phyloP scores from a whole-genome alignment of 2,113 vertebrate genomes.

The Rhinopomastus cyanomelas region DNA sequence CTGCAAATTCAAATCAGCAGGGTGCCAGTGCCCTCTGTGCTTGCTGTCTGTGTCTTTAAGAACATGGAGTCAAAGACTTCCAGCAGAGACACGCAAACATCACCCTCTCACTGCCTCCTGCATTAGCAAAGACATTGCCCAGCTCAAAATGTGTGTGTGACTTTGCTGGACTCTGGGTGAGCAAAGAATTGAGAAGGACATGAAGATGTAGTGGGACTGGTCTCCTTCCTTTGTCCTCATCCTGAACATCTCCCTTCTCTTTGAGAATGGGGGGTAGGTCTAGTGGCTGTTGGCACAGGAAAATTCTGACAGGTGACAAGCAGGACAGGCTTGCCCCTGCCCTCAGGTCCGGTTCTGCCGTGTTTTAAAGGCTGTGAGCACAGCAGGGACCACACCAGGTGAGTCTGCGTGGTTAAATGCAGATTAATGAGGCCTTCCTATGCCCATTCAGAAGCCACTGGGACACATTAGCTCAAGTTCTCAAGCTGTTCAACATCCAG shows the following conservation, averaged over 20 bases:
- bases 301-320: not conserved
- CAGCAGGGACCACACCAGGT: not conserved
- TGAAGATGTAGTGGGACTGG: not conserved
- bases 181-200: not conserved
- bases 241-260: not conserved
- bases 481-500: not conserved
- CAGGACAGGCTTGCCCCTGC: not conserved
- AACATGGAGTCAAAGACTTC: slow-evolving; percentile 65
- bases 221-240: not conserved
- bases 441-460: not conserved
- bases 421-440: not conserved
- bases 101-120: slow-evolving; percentile 5
- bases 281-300: not conserved
- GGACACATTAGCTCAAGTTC: not conserved
- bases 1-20: slow-evolving; percentile 67
- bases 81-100: slow-evolving; percentile 40
- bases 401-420: not conserved
- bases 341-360: not conserved
- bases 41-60: slow-evolving; percentile 59
- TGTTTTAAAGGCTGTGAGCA: not conserved
- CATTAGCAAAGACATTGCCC: not conserved
- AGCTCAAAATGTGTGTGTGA: not conserved
- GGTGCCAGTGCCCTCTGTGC: slow-evolving; percentile 68
- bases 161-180: not conserved
- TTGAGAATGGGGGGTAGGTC: not conserved